phyloP scores from a whole-genome alignment of 2,888 invertebrate species.

The Didymodactylos carnosus region DNA sequence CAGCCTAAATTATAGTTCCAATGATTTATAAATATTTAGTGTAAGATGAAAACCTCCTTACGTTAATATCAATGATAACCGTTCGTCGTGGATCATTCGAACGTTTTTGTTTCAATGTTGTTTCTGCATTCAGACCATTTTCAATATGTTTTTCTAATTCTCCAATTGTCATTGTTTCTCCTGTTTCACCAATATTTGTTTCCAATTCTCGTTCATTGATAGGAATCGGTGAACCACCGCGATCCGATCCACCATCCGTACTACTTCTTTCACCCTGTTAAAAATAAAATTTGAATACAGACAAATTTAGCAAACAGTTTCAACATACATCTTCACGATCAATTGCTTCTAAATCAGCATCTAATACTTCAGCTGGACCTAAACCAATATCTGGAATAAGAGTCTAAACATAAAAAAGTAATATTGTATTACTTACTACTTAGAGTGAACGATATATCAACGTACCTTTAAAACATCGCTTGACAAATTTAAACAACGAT shows the following conservation, averaged over 20 bases:
- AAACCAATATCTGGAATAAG: not conserved
- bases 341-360: not conserved
- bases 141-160: not conserved
- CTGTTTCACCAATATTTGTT: not conserved
- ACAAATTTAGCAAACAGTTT: too few relatives aligned
- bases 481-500: not conserved
- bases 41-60: not conserved
- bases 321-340: not conserved
- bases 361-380: not conserved
- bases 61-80: not conserved
- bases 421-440: too few relatives aligned
- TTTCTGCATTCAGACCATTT: too few relatives aligned
- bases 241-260: too few relatives aligned
- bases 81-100: too few relatives aligned
- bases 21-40: not conserved
- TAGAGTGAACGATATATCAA: not conserved
- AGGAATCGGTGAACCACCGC: not conserved
- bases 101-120: not conserved
- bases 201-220: not conserved
- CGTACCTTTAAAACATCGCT: not conserved
- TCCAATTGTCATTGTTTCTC: not conserved
- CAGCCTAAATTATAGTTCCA: not conserved
- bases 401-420: not conserved
- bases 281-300: too few relatives aligned
- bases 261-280: too few relatives aligned